These are phyloP conservation scores for Cinclus mexicanus DNA, from an alignment of 2,113 vertebrate species.

Conservation along the genomic window DNA sequence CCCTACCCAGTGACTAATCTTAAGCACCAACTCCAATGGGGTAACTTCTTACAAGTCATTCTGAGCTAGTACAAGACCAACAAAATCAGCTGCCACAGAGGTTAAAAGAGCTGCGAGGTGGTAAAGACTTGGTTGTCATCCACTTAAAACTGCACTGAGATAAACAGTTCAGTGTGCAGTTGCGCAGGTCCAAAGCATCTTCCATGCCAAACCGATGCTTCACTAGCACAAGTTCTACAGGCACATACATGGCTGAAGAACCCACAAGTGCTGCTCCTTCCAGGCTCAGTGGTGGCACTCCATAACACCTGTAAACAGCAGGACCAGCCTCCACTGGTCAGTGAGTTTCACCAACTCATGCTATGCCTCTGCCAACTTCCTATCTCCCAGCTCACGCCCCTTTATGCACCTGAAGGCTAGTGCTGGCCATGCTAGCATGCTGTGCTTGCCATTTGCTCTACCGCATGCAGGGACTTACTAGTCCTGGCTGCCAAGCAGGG, in stretches of 20 bases:
- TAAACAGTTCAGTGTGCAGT: not conserved
- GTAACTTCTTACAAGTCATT: not conserved
- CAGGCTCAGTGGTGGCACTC: not conserved
- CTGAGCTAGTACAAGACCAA: not conserved
- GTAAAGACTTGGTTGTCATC: not conserved
- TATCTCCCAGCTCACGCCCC: not conserved
- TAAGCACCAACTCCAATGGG: not conserved
- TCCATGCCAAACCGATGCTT: not conserved
- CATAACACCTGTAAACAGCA: not conserved
- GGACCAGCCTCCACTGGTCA: not conserved
- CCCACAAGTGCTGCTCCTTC: not conserved
- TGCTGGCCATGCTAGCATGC: not conserved
- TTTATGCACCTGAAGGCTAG: not conserved
- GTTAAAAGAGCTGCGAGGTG: not conserved
- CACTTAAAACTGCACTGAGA: not conserved
- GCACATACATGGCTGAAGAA: not conserved
- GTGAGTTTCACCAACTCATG: fast-evolving
- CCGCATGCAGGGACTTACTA: not conserved
- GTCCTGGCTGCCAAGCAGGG: not conserved
- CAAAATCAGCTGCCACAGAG: not conserved
- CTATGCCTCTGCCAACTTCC: not conserved
- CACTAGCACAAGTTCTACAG: not conserved
- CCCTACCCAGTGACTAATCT: not conserved
- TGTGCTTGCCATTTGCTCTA: not conserved
- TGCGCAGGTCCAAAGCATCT: not conserved